Evolutionary conservation across 2,113 vertebrate species (phyloP).

Genomic region (Varanus salvator): DNA sequence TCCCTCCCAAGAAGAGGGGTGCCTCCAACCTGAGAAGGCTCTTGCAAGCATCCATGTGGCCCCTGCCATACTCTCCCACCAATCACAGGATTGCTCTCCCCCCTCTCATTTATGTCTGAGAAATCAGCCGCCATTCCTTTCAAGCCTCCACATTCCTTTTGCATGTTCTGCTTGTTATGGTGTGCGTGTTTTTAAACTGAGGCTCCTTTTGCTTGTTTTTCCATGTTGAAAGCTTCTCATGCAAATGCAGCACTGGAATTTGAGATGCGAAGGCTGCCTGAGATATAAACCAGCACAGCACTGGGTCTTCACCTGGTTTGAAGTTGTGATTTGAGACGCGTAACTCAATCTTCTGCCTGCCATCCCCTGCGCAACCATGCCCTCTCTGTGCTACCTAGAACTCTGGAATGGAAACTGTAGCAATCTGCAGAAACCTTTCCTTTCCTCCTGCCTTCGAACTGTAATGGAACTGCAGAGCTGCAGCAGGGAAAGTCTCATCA

Average conservation of each 20-base stretch:
- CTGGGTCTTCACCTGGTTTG: background rate
- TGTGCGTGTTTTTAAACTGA: background rate
- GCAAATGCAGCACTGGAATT: background rate
- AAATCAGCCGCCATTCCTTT: background rate
- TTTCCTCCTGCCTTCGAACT: background rate
- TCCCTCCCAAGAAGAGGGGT: no score
- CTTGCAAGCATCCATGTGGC: no score
- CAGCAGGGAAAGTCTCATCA: background rate
- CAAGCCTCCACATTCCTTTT: background rate
- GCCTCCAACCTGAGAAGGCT: no score
- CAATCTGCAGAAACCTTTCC: background rate
- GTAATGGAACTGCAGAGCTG: background rate
- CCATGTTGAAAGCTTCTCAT: background rate
- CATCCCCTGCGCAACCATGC: background rate
- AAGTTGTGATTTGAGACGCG: background rate
- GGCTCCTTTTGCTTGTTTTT: background rate
- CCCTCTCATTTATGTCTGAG: background rate
- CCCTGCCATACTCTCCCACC: background rate
- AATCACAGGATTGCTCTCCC: no score
- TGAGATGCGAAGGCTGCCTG: background rate
- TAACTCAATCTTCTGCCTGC: slow-evolving; percentile 5
- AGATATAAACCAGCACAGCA: background rate
- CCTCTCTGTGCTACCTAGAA: background rate
- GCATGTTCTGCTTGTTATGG: background rate
- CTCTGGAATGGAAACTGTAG: background rate